Evolutionary conservation across 1,140 invertebrate species (phyloP), one percentile per base, ranked within the genome.

Genomic region (Heliothis virescens): DNA sequence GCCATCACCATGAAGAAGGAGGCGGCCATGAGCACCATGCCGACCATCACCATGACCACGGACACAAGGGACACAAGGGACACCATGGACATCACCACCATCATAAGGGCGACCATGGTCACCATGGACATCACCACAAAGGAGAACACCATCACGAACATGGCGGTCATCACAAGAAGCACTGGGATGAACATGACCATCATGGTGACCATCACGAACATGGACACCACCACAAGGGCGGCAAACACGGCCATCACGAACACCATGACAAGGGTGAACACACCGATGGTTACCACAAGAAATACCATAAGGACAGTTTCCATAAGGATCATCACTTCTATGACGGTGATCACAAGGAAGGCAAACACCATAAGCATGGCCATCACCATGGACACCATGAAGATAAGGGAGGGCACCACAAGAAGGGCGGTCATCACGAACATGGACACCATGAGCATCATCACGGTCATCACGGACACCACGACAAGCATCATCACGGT

Each of bases 1-100:
- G 95, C 59, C 95, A 96, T 75, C 96, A 97, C 63, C 95, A 95
- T 48, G 96, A 96, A 82, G 96, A 96, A 79, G 96, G 96, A 55
- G 97, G 96, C 57, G 93, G 92, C 48, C 87, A 94, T 59, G 86
- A 93, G n/a, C 92, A 94, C 60, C 92, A 94, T 59, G 86, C 71
- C 13, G 85, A 94, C 73, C 92, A 94, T 57, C 92, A 94, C 34
- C 92, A 94, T 60, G 91, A 94, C 7, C 92, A 94, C 48, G 91
- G 91, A 1, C 82, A 90, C 7, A 90, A 94, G 47, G 92, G 87
- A 60, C 91, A 93, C 78, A 94, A 94, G 72, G 92, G 92, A 12
- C 92, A 94, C 74, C 91, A 94, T 82, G 91, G 90, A 47, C 91
- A 93, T 65, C 92, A 94, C 74, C 92, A 94, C 57, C 92, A 94